These are phyloP conservation scores for Hydrocynus forskahlii DNA, from an alignment of 2,797 vertebrate genomes.

Conservation along the genomic window DNA sequence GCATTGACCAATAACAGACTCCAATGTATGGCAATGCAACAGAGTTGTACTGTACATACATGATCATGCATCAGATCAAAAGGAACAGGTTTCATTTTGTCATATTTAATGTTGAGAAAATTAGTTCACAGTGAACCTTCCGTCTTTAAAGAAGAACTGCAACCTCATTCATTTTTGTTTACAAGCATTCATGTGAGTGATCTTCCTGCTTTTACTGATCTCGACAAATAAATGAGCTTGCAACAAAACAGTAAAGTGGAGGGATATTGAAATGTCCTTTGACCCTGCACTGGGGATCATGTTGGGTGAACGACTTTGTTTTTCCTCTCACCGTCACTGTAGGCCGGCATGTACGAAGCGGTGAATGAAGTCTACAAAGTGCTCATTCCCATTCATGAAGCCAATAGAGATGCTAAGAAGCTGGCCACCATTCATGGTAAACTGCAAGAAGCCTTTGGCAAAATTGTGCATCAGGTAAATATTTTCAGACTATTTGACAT, in stretches of 20 bases:
- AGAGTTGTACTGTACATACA: too few species aligned
- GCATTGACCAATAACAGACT: background rate
- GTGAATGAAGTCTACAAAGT: constrained; percentile 99
- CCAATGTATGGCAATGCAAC: background rate
- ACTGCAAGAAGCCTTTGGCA: constrained; percentile 99
- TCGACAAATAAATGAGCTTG: background rate
- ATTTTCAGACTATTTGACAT: background rate
- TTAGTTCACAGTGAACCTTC: background rate
- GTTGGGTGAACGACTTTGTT: background rate
- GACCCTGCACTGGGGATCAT: background rate
- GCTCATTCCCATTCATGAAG: constrained; percentile 97
- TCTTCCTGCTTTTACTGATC: background rate
- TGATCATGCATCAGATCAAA: background rate
- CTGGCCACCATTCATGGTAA: constrained; percentile 98
- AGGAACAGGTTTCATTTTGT: too few species aligned
- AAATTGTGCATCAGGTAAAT: constrained; percentile 99
- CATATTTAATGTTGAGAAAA: too few species aligned
- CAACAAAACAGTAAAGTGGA: background rate
- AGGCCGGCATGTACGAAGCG: constrained; percentile 99
- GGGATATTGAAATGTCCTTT: background rate
- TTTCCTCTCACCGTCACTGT: constrained; percentile 50
- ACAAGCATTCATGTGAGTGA: background rate
- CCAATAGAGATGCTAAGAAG: constrained; percentile 97
- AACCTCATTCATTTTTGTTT: background rate
- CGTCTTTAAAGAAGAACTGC: background rate